Conservation (phyloP, 2,888 invertebrate species). For the Dioctria rufipes region DNA sequence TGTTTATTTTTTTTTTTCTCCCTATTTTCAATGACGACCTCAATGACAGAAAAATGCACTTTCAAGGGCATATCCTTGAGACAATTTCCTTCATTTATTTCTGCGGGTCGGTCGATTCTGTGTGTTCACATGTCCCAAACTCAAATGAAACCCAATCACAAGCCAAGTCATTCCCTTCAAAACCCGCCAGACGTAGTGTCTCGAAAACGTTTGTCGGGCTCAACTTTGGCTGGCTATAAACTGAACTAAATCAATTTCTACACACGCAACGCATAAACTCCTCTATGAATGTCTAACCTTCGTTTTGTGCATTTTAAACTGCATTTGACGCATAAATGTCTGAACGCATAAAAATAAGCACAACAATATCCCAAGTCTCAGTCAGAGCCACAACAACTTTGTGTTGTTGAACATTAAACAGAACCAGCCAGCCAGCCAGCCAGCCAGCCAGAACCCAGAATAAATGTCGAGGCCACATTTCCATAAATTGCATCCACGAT, state of each 20-base stretch:
- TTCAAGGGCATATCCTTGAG: slow-evolving; percentile 47
- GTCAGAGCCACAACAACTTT: too few species aligned
- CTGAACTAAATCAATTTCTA: slow-evolving; percentile 24
- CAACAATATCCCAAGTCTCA: slow-evolving; percentile 1
- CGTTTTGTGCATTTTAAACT: slow-evolving; percentile 9
- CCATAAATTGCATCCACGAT: slow-evolving; percentile 46
- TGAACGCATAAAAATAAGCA: slow-evolving; percentile 30
- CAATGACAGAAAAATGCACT: not conserved
- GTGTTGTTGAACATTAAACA: too few species aligned
- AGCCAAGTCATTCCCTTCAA: slow-evolving; percentile 1
- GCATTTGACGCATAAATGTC: slow-evolving; percentile 41
- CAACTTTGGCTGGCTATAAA: not conserved
- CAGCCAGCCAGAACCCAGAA: slow-evolving; percentile 22
- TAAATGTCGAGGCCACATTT: slow-evolving; percentile 51
- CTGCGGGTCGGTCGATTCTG: not conserved
- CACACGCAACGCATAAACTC: slow-evolving; percentile 9
- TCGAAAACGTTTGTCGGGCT: not conserved
- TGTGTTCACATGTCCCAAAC: slow-evolving; percentile 7
- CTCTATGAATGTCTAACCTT: slow-evolving; percentile 29
- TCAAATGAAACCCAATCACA: not conserved
- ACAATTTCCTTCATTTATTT: slow-evolving; percentile 29
- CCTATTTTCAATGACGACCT: not conserved
- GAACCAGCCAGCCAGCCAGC: too few species aligned
- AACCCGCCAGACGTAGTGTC: slow-evolving; percentile 40
- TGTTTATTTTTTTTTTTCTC: too few species aligned